phyloP scores from a whole-genome alignment of 2,888 invertebrate species.

The Tillus elongatus region DNA sequence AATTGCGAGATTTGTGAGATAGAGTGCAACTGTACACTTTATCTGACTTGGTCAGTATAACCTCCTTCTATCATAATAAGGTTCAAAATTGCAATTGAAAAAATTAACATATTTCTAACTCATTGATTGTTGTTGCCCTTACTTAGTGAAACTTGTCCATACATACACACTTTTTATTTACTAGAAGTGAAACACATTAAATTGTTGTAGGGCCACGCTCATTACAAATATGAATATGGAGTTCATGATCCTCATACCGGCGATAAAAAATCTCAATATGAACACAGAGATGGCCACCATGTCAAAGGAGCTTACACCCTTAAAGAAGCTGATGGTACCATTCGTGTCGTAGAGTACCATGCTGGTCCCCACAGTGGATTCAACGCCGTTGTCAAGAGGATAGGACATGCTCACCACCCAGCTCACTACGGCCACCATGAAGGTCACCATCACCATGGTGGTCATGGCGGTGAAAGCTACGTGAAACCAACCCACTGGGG shows the following conservation, averaged over 20 bases:
- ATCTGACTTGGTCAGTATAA: too few species aligned
- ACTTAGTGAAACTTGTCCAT: too few species aligned
- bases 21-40: too few species aligned
- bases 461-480: constrained; percentile 21
- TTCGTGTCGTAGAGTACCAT: constrained; percentile 35
- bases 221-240: constrained; percentile 37
- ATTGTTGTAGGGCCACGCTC: constrained; percentile 23
- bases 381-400: constrained; percentile 32
- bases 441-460: constrained; percentile 15
- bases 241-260: constrained; percentile 39
- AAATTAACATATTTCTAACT: too few species aligned
- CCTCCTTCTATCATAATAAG: too few species aligned
- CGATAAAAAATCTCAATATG: constrained; percentile 36
- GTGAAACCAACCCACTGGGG: constrained; percentile 23
- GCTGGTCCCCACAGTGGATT: constrained; percentile 32
- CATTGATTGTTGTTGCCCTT: too few species aligned
- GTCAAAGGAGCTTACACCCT: constrained; percentile 36
- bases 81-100: too few species aligned
- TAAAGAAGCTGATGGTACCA: constrained; percentile 38
- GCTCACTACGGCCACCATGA: constrained; percentile 21
- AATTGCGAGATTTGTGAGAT: too few species aligned
- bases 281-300: constrained; percentile 35
- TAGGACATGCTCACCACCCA: constrained; percentile 33
- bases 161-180: too few species aligned
- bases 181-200: too few species aligned